phyloP scores from a whole-genome alignment of 2,113 vertebrate species.

The Mastomys natalensis region DNA sequence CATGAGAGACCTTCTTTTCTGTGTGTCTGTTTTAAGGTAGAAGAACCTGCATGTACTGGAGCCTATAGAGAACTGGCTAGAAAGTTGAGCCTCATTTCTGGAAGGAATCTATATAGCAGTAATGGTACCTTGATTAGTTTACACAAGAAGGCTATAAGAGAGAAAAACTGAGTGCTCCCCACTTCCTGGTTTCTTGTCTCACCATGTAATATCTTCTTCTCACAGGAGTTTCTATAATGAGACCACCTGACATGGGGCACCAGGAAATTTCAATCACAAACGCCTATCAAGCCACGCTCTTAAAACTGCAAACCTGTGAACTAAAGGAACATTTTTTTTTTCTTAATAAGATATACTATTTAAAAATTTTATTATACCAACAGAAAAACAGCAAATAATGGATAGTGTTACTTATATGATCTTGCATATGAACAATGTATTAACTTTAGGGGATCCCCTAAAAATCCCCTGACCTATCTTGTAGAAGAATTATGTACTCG shows the following conservation, averaged over 20 bases:
- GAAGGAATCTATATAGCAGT: neutral
- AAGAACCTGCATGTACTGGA: neutral
- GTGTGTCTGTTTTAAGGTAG: neutral
- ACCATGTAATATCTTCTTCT: neutral
- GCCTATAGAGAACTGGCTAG: neutral
- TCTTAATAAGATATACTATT: neutral
- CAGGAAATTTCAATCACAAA: neutral
- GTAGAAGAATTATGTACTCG: neutral
- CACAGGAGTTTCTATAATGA: neutral
- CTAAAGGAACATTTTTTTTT: neutral
- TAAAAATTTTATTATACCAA: neutral
- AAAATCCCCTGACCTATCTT: neutral
- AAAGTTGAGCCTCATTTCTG: neutral
- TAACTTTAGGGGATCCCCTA: neutral
- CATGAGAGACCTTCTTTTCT: neutral
- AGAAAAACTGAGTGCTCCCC: neutral
- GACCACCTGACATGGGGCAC: neutral
- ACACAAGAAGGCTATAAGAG: neutral
- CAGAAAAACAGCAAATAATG: neutral
- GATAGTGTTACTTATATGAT: neutral
- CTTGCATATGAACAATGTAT: neutral
- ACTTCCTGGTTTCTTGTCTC: neutral
- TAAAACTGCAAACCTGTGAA: neutral
- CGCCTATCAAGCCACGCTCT: neutral
- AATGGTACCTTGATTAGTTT: neutral